Conservation (phyloP, 2,888 invertebrate genomes). For the Hirudinaria manillensis region DNA sequence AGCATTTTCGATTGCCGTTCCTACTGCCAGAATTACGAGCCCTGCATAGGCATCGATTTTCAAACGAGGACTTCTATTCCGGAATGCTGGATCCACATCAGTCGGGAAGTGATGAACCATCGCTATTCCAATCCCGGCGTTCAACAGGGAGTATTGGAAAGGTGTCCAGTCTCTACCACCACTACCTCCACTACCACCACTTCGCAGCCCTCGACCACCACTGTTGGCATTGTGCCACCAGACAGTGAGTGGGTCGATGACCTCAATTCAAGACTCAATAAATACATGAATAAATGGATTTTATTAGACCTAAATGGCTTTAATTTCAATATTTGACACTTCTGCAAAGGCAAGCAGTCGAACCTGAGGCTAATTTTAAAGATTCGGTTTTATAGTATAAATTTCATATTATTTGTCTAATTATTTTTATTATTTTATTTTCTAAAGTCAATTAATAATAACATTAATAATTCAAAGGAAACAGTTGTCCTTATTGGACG, state of each 20-base stretch:
- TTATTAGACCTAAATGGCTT: too few relatives aligned
- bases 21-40: background rate
- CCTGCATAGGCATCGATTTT: constrained; percentile 18
- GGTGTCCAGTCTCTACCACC: constrained; percentile 8
- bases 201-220: constrained; percentile 27
- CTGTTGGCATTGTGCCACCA: constrained; percentile 8
- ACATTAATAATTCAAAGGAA: background rate
- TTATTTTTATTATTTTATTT: background rate
- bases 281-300: too few relatives aligned
- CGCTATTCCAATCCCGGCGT: constrained; percentile 5
- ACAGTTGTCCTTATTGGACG: constrained; percentile 16
- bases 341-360: background rate
- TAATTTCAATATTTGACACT: background rate
- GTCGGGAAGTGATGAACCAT: background rate
- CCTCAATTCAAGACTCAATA: too few relatives aligned
- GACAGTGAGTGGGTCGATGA: background rate
- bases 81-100: constrained; percentile 21
- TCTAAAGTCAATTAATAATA: background rate
- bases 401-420: background rate
- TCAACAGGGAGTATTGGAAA: constrained; percentile 7
- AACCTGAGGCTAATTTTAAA: background rate
- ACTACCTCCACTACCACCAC: constrained; percentile 31
- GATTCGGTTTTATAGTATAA: background rate
- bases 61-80: background rate
- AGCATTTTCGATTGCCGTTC: background rate